Evolutionary conservation across 2,888 invertebrate genomes (phyloP).

Genomic region (Dichetophora obliterata): DNA sequence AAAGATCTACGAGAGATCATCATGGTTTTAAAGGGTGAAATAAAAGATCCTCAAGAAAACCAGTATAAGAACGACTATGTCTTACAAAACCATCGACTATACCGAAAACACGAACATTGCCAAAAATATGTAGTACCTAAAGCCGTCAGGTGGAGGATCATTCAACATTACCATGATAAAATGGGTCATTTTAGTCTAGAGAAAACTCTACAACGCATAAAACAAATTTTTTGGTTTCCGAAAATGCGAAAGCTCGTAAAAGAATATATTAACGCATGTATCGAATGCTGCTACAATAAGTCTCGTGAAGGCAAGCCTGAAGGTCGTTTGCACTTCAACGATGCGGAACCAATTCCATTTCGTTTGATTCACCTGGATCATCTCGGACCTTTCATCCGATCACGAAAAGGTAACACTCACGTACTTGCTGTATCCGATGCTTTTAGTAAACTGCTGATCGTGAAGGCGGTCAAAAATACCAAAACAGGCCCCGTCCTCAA

Average conservation of each 20-base stretch:
- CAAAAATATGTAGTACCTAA: too few species aligned
- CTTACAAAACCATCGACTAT: too few species aligned
- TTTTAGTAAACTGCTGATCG: conserved; percentile 43
- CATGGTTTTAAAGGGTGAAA: too few species aligned
- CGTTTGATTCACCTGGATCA: conserved; percentile 43
- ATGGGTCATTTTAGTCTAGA: too few species aligned
- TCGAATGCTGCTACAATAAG: conserved; percentile 42
- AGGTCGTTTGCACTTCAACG: conserved; percentile 34
- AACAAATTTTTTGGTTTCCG: conserved; percentile 47
- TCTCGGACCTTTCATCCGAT: conserved; percentile 34
- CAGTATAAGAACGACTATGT: too few species aligned
- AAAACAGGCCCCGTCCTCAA: conserved; percentile 27
- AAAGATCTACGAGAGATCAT: too few species aligned
- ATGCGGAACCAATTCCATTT: conserved; percentile 44
- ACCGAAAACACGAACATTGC: too few species aligned
- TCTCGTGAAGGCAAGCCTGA: conserved; percentile 31
- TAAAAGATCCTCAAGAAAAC: too few species aligned
- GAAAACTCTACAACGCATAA: too few species aligned
- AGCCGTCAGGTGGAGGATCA: too few species aligned
- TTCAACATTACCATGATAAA: too few species aligned
- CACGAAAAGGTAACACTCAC: conserved; percentile 20
- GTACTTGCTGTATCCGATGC: too few species aligned
- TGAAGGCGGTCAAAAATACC: conserved; percentile 42
- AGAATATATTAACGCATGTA: conserved; percentile 42
- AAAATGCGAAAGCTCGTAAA: conserved; percentile 45